phyloP scores from a whole-genome alignment of 2,113 vertebrate genomes.

The Halcyon malimbica region DNA sequence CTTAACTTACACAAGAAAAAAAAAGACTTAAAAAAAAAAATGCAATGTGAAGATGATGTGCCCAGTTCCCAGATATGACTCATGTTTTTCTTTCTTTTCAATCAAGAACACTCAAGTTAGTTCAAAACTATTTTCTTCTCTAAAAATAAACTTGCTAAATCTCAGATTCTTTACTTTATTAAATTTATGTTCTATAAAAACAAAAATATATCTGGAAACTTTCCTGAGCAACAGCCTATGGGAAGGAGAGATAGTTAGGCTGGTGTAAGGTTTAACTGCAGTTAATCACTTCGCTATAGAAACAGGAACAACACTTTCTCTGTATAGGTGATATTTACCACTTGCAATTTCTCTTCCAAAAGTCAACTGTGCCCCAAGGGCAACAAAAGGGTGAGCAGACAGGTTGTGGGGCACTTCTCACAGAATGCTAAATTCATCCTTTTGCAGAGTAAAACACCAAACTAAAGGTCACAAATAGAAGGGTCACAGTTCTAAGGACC shows the following conservation, averaged over 20 bases:
- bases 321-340: background rate
- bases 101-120: background rate
- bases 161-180: background rate
- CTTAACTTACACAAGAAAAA: background rate
- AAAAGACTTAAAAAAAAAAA: background rate
- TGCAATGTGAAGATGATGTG: background rate
- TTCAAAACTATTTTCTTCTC: background rate
- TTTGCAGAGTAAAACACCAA: background rate
- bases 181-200: background rate
- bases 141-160: slow-evolving; percentile 21
- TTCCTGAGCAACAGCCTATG: background rate
- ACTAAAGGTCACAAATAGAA: background rate
- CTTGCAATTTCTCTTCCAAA: background rate
- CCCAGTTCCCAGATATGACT: background rate
- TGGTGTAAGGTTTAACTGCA: background rate
- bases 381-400: background rate
- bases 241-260: background rate
- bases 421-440: background rate
- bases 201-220: background rate
- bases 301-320: background rate
- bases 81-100: slow-evolving; percentile 8
- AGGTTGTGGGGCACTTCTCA: background rate
- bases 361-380: background rate
- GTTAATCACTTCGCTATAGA: background rate
- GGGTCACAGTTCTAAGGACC: background rate